Evolutionary conservation across 2,888 invertebrate species (phyloP).

Genomic region (Drosophila lutescens): DNA sequence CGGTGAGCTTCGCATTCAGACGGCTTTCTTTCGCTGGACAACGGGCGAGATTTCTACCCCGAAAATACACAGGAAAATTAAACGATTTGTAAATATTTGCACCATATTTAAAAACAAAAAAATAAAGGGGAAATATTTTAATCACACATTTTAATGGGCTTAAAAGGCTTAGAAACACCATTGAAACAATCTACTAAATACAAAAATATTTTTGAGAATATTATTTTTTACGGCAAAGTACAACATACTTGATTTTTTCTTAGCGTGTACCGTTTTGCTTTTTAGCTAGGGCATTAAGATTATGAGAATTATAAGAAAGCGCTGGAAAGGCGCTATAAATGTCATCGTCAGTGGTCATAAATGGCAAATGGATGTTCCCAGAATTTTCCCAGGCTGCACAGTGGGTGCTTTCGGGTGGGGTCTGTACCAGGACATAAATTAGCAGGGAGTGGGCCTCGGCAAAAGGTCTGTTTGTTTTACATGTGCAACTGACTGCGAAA

Average conservation of each 20-base stretch:
- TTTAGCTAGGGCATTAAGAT: constrained; percentile 63
- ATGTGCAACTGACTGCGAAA: constrained; percentile 81
- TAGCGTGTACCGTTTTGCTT: constrained; percentile 7
- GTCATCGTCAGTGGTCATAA: constrained; percentile 74
- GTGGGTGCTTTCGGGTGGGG: background rate
- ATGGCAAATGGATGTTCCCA: constrained; percentile 66
- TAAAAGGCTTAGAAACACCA: no score
- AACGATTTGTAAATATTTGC: background rate
- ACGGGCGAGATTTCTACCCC: background rate
- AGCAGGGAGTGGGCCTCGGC: constrained; percentile 53
- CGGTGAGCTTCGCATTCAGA: constrained; percentile 52
- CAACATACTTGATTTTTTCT: background rate
- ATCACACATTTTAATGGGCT: no score
- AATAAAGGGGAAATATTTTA: no score
- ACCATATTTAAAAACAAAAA: background rate
- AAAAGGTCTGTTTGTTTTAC: constrained; percentile 69
- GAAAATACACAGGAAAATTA: background rate
- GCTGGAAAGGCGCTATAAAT: constrained; percentile 71
- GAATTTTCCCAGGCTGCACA: constrained; percentile 14
- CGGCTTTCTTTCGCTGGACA: constrained; percentile 3
- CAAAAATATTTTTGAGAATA: no score
- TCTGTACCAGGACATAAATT: constrained; percentile 54
- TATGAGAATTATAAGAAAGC: constrained; percentile 72
- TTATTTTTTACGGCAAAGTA: background rate
- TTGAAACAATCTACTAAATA: no score